Evolutionary conservation across 2,888 invertebrate genomes (phyloP).

Genomic region (Zhuqinia jingwanae): DNA sequence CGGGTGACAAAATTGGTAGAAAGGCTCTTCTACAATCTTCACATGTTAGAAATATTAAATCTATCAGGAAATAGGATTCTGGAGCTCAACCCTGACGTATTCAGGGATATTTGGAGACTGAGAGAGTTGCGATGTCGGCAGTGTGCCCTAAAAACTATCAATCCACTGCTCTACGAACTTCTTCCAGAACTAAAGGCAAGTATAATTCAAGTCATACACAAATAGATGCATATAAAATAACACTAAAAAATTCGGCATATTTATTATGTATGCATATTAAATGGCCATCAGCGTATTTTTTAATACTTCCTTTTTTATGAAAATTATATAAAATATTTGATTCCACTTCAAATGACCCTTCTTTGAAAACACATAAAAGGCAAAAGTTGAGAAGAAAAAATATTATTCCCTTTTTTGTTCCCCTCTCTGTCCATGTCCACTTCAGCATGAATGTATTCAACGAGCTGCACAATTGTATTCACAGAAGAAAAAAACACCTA

Average conservation of each 20-base stretch:
- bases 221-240: not conserved
- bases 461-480: constrained; percentile 40
- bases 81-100: constrained; percentile 87
- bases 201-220: too few species aligned
- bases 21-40: constrained; percentile 79
- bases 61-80: constrained; percentile 88
- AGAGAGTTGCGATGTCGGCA: constrained; percentile 79
- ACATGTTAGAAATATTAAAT: constrained; percentile 83
- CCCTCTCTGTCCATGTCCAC: not conserved
- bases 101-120: constrained; percentile 80
- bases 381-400: too few species aligned
- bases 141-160: constrained; percentile 80
- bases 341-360: constrained; percentile 46
- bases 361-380: too few species aligned
- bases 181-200: constrained; percentile 78
- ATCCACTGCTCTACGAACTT: constrained; percentile 79
- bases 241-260: too few species aligned
- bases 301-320: constrained; percentile 11
- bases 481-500: not conserved
- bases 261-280: too few species aligned
- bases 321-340: constrained; percentile 37
- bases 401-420: not conserved
- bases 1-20: constrained; percentile 84
- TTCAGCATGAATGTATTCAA: constrained; percentile 20
- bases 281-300: not conserved